Base-by-base conservation (phyloP, 2,888 invertebrate species). In the Caenorhabditis doughertyi region DNA sequence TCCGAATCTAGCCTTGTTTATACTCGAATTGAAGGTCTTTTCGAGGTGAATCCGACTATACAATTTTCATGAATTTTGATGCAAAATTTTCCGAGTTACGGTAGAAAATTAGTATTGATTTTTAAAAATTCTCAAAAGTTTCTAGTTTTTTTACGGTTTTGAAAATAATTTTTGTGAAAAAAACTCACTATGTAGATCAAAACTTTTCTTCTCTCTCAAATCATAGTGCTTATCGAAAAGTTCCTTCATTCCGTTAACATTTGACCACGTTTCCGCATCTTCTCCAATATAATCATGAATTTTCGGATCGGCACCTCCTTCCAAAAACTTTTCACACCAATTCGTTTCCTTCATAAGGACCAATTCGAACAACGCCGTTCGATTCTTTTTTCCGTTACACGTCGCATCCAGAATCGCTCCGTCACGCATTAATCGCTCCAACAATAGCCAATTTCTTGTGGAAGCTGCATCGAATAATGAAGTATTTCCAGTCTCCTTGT, bases 271-370 rank as follows among this genome's bases (percentile, higher is more conserved):
- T 21, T 39, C 39, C 39, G 58, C 23, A 35, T 21, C 3, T 0
- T 58, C 39, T 39, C 39, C 58, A 18, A n/a, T 18, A 3, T 27
- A 39, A 27, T 60, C 60, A 13, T n/a, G n/a, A 60, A 60, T 42
- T 2, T 13, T 8, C 42, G 1, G 18, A 42, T 60, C 39, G 9
- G 60, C 39, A 0, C n/a, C 60, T 1, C 25, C 42, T 8, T 60
- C 27, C 25, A 60, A 39, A 0, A 60, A 3, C 13, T 4, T 16
- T 8, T 42, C 9, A 21, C 60, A 60, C 3, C 7, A 23, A 1
- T 3, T 3, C 13, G 1, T n/a, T 0, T 60, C 39, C 27, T 42
- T 23, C 25, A 25, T 42, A 0, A 21, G 0, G 4, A 23, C 42
- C 60, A 23, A 1, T 5, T 60, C 60, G 25, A 25, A 25, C 0